These are phyloP conservation scores for Xylocampa areola DNA, from an alignment of 2,888 invertebrate genomes.

Conservation along the genomic window DNA sequence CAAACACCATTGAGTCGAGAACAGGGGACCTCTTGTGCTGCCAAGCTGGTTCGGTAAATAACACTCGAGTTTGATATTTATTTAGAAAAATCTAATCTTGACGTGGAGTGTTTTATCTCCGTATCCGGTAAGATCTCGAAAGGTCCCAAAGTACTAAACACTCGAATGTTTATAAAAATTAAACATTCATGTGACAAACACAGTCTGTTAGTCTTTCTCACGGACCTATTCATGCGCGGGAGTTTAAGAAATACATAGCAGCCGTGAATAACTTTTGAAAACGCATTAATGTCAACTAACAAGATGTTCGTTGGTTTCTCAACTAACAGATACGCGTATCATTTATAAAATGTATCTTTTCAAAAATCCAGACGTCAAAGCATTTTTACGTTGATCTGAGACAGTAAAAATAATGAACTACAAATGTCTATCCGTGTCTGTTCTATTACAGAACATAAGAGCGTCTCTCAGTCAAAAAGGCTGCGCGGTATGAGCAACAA, in stretches of 20 bases:
- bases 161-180: slow-evolving; percentile 67
- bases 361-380: slow-evolving; percentile 73
- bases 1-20: slow-evolving; percentile 82
- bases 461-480: slow-evolving; percentile 58
- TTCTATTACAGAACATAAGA: slow-evolving; percentile 68
- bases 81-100: slow-evolving; percentile 82
- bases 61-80: slow-evolving; percentile 71
- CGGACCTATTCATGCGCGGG: slow-evolving; percentile 58
- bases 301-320: slow-evolving; percentile 51
- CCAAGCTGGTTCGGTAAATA: slow-evolving; percentile 75
- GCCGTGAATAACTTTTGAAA: slow-evolving; percentile 39
- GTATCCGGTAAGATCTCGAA: slow-evolving; percentile 77
- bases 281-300: slow-evolving; percentile 53
- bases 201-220: slow-evolving; percentile 79
- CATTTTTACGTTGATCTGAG: slow-evolving; percentile 73
- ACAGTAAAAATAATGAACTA: slow-evolving; percentile 76
- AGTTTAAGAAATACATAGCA: slow-evolving; percentile 22
- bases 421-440: slow-evolving; percentile 74
- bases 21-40: slow-evolving; percentile 77
- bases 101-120: slow-evolving; percentile 79
- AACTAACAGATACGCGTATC: slow-evolving; percentile 58
- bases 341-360: slow-evolving; percentile 73
- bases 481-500: slow-evolving; percentile 65
- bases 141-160: slow-evolving; percentile 62
- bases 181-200: slow-evolving; percentile 66